Evolutionary conservation across 1,140 invertebrate species (phyloP).

Genomic region (Prorops nasuta): DNA sequence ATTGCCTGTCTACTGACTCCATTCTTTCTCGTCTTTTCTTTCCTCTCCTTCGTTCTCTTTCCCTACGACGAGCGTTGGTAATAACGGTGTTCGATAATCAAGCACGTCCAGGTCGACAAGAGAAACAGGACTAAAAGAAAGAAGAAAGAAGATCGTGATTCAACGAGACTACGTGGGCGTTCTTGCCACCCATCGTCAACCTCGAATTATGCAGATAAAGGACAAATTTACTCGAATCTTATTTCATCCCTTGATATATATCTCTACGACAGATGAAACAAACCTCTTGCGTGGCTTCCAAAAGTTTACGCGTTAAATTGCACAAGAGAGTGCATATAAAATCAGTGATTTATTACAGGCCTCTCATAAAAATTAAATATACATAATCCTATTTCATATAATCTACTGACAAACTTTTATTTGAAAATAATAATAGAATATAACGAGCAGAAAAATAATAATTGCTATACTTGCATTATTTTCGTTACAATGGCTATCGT

Average conservation of each 20-base stretch:
- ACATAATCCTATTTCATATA: too few species aligned
- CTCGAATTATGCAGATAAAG: slow-evolving; percentile 28
- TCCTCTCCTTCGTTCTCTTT: background rate
- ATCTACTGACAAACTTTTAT: background rate
- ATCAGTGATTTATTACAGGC: too few species aligned
- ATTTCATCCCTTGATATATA: slow-evolving; percentile 9
- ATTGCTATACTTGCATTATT: background rate
- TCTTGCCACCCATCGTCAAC: slow-evolving; percentile 23
- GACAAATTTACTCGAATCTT: slow-evolving; percentile 17
- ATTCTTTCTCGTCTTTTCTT: slow-evolving; percentile 1
- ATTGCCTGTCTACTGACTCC: background rate
- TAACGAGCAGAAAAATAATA: background rate
- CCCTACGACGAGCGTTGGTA: slow-evolving; percentile 17
- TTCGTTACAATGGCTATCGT: too few species aligned
- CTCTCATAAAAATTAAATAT: too few species aligned
- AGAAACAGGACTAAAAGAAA: slow-evolving; percentile 10
- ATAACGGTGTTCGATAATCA: slow-evolving; percentile 48
- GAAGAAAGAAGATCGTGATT: slow-evolving; percentile 9
- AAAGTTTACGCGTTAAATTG: too few species aligned
- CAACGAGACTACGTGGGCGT: slow-evolving; percentile 34
- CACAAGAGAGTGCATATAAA: too few species aligned
- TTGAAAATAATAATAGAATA: background rate
- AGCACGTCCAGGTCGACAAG: slow-evolving; percentile 28
- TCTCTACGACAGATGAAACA: slow-evolving; percentile 13
- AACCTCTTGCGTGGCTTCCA: too few species aligned